Base-by-base conservation (phyloP, 2,888 invertebrate species). In the Chouioia cunea region DNA sequence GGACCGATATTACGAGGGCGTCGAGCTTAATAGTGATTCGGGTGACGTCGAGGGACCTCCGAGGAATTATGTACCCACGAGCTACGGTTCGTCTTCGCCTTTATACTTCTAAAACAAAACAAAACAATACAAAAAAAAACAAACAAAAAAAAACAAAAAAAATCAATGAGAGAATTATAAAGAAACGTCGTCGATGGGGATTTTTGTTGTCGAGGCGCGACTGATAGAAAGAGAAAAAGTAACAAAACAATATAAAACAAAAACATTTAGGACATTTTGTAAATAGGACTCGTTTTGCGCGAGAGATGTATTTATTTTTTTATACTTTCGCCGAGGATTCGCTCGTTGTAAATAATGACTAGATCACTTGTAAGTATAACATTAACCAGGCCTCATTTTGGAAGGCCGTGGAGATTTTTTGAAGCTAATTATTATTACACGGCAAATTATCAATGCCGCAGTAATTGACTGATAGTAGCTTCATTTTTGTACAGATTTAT, bases 381-480 rank as follows among this genome's bases (percentile, higher is more conserved):
- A n/a, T n/a, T 65, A 58, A 47, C 47, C 47, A 50, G 16, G 50
- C 27, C 43, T 65, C 50, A 36, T 27, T 56, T 60, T 50, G 27
- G n/a, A 43, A 64, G 64, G 56, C 18, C 15, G 44, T 36, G 20
- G 36, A 44, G 22, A n/a, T 48, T 36, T 36, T 36, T 36, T 36
- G 10, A 44, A 50, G 20, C 53, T 48, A 14, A 62, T 36, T 27
- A 10, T 36, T 27, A 10, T 48, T 52, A 52, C 58, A 50, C 8
- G 46, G 22, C 27, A 16, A n/a, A 22, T 53, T 22, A 63, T 36
- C 36, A 68, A 68, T 68, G 60, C 60, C 46, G 44, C 62, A 72
- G 72, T 72, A 72, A 72, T 72, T 72, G 72, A 72, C 72, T 72
- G 72, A 72, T 71, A 64, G n/a, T 71, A 36, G 16, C 43, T 47